Evolutionary conservation across 1,140 invertebrate species (phyloP).

Genomic region (Aleiodes sp.): DNA sequence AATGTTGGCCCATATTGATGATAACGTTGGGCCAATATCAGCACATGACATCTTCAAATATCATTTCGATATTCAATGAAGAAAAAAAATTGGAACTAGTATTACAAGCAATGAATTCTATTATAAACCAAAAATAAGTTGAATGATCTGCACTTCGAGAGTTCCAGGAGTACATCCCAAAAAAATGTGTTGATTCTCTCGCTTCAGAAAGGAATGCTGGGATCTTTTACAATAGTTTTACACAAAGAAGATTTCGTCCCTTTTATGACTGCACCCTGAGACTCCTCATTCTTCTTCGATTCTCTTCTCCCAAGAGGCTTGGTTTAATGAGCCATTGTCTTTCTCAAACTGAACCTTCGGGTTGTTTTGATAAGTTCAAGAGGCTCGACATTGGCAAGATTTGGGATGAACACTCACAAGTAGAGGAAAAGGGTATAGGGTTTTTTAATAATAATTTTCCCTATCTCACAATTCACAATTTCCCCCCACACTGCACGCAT

Average conservation of each 20-base stretch:
- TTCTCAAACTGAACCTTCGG: neutral
- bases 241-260: neutral
- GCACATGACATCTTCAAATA: too few species aligned
- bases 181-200: neutral
- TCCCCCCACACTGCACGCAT: too few species aligned
- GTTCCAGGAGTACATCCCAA: neutral
- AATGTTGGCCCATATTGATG: too few species aligned
- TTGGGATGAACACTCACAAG: neutral
- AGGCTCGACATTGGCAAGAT: too few species aligned
- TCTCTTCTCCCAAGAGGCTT: neutral
- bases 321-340: constrained; percentile 10
- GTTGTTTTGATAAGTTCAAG: too few species aligned
- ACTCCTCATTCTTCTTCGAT: neutral
- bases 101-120: too few species aligned
- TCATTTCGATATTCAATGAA: too few species aligned
- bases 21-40: too few species aligned
- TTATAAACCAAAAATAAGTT: neutral
- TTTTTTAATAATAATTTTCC: too few species aligned
- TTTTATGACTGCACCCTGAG: constrained; percentile 10
- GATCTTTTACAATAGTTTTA: neutral
- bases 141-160: neutral
- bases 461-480: too few species aligned
- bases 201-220: neutral
- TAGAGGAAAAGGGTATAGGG: too few species aligned
- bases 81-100: too few species aligned